A percentile compares a stretch with the other conserved stretches of the same genome.
phyloP scores from a whole-genome alignment of 2,888 invertebrate genomes.

The Suillia variegata region DNA sequence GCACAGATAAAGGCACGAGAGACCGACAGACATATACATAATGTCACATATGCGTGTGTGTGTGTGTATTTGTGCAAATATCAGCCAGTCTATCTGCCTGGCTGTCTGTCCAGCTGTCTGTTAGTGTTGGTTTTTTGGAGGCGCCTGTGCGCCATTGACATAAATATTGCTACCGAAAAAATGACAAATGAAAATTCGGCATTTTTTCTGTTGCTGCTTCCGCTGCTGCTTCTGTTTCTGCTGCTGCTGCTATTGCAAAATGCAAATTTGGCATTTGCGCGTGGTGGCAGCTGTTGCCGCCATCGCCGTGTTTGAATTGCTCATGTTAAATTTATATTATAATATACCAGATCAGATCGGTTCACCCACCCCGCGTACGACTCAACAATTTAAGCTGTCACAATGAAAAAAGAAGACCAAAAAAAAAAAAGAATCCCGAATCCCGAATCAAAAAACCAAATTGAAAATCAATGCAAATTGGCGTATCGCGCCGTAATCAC shows the following conservation, averaged over 20 bases:
- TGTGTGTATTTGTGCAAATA: no score
- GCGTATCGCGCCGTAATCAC: not conserved
- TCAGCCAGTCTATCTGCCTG: no score
- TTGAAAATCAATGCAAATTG: constrained; percentile 5
- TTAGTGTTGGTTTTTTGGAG: not conserved
- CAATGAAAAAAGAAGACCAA: not conserved
- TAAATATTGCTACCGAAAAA: not conserved
- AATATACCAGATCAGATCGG: not conserved
- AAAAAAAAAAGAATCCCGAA: not conserved
- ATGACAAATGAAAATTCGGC: not conserved
- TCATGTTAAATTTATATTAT: not conserved
- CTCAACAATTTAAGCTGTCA: not conserved
- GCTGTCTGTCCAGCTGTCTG: not conserved
- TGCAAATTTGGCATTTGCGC: not conserved
- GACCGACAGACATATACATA: no score
- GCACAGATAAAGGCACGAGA: not conserved
- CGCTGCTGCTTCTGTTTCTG: no score
- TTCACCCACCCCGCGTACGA: no score
- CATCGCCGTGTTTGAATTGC: not conserved
- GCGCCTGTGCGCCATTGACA: not conserved
- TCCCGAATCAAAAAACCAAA: not conserved
- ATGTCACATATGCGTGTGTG: not conserved
- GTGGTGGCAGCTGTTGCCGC: not conserved
- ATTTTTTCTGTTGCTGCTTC: no score
- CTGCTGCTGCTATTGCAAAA: no score